A percentile compares a stretch with the other conserved stretches of the same genome.
These are phyloP conservation scores for Melipona beecheii DNA, from an alignment of 2,888 invertebrate genomes.

Conservation along the genomic window DNA sequence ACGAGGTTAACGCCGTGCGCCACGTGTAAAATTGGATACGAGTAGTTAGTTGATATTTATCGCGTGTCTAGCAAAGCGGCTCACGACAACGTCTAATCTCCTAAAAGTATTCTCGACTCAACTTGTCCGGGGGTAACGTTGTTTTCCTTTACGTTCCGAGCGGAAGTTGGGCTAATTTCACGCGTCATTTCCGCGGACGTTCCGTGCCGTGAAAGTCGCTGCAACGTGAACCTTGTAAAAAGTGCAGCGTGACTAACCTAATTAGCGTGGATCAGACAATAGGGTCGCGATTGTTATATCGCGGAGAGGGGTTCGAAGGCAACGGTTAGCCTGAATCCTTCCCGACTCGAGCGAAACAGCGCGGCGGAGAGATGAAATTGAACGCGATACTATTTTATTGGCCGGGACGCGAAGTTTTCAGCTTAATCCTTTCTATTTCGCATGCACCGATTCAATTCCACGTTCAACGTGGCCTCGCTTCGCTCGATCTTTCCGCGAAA, in stretches of 20 bases:
- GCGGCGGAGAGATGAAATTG: conserved; percentile 35
- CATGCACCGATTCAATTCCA: conserved; percentile 15
- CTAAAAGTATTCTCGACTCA: conserved; percentile 13
- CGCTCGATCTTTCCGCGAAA: conserved; percentile 8
- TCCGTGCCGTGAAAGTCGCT: not conserved
- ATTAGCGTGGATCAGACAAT: not conserved
- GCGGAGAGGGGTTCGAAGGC: not conserved
- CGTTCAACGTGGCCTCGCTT: not conserved
- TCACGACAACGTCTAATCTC: conserved; percentile 7
- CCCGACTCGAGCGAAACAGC: not conserved
- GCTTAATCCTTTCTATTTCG: conserved; percentile 35
- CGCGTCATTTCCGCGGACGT: conserved; percentile 11
- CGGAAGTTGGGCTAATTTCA: conserved; percentile 33
- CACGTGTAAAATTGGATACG: conserved; percentile 26
- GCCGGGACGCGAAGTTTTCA: conserved; percentile 32
- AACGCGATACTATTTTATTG: conserved; percentile 28
- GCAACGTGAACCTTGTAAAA: not conserved
- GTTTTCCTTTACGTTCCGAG: not conserved
- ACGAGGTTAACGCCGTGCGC: not conserved
- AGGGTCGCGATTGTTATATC: conserved; percentile 1
- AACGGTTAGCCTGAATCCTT: conserved; percentile 8
- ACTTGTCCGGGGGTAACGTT: not conserved
- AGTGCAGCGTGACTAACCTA: not conserved
- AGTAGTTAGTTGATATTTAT: conserved; percentile 35
- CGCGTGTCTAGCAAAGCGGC: conserved; percentile 4